Evolutionary conservation across 2,113 vertebrate genomes (phyloP).

Genomic region (Calcarius ornatus): DNA sequence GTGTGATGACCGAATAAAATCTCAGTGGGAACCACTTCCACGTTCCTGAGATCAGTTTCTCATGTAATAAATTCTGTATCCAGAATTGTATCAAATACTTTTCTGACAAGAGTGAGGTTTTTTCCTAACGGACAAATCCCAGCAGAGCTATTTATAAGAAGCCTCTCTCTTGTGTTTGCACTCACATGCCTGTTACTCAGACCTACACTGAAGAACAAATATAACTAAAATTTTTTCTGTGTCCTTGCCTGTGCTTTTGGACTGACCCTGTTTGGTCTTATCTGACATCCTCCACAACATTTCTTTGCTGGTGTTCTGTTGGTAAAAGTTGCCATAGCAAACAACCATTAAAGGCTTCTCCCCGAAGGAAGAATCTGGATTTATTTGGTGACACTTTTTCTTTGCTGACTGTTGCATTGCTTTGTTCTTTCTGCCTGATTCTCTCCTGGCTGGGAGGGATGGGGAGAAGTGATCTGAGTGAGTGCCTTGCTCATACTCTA

Average conservation of each 20-base stretch:
- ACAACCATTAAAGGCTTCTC: neutral
- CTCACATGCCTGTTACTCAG: constrained; percentile 16
- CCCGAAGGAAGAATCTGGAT: neutral
- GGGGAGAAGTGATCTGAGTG: neutral
- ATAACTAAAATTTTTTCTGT: neutral
- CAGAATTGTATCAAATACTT: constrained; percentile 61
- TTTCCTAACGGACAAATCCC: constrained; percentile 32
- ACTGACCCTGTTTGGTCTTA: neutral
- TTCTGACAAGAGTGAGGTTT: constrained; percentile 13
- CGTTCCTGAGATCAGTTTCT: constrained; percentile 59
- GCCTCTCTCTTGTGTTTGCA: neutral
- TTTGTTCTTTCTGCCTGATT: neutral
- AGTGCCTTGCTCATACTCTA: rapidly evolving
- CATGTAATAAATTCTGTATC: constrained; percentile 64
- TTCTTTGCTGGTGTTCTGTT: neutral
- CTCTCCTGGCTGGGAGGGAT: neutral
- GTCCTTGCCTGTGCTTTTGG: neutral
- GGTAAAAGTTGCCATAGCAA: neutral
- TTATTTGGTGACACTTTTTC: neutral
- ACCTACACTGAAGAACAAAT: constrained; percentile 47
- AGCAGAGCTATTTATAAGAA: constrained; percentile 45
- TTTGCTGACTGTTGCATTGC: neutral
- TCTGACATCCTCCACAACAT: neutral
- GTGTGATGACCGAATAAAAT: constrained; percentile 53
- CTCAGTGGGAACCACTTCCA: constrained; percentile 58